phyloP scores from a whole-genome alignment of 1,140 invertebrate species.

The Leptopilina boulardi region DNA sequence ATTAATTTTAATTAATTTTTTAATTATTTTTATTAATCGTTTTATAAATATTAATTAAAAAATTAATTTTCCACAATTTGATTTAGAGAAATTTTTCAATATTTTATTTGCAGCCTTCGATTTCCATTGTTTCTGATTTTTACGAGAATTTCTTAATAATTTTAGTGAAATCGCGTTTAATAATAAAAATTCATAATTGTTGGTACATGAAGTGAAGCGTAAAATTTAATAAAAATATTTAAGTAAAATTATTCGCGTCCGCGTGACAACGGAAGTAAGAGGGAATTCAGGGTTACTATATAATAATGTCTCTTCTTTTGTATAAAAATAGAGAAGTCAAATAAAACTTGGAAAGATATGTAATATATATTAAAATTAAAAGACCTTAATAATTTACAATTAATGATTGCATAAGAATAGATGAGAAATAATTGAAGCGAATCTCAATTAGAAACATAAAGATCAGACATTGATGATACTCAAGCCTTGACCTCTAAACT shows the following conservation, averaged over 20 bases:
- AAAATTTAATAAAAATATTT: constrained; percentile 62
- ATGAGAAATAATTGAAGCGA: neutral
- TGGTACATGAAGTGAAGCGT: constrained; percentile 11
- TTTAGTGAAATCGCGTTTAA: too few species aligned
- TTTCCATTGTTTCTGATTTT: too few species aligned
- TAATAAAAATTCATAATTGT: neutral
- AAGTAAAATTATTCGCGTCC: constrained; percentile 61
- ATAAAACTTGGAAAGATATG: too few species aligned
- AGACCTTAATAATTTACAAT: neutral
- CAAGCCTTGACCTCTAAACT: neutral
- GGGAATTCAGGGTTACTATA: constrained; percentile 31
- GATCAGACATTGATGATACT: neutral
- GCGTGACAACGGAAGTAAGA: constrained; percentile 46
- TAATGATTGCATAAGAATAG: neutral
- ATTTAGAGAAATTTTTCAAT: too few species aligned
- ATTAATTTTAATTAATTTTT: too few species aligned
- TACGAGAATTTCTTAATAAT: too few species aligned
- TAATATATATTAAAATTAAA: too few species aligned
- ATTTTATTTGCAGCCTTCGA: too few species aligned
- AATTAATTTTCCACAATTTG: too few species aligned
- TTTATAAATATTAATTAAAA: too few species aligned
- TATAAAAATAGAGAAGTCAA: constrained; percentile 54
- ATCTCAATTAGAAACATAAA: constrained; percentile 7
- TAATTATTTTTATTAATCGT: too few species aligned
- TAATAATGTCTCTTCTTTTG: constrained; percentile 45